These are phyloP conservation scores for Drosophila neonasuta DNA, from an alignment of 2,888 invertebrate species.

Conservation along the genomic window DNA sequence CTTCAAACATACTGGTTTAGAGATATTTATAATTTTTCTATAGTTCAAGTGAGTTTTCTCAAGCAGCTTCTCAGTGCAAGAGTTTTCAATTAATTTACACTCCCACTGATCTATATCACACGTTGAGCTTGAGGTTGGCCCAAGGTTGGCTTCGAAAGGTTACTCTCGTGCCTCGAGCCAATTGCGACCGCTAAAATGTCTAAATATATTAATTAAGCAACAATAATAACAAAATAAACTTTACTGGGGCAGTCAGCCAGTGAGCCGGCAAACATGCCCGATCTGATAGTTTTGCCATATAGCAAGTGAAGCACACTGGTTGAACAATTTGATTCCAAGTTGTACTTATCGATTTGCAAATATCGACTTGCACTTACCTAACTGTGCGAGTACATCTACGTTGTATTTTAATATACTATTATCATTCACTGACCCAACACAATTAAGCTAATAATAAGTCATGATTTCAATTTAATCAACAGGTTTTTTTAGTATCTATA, in stretches of 20 bases:
- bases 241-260: constrained; percentile 30
- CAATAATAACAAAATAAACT: constrained; percentile 54
- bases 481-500: constrained; percentile 1
- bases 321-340: constrained; percentile 13
- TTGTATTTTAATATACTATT: constrained; percentile 8
- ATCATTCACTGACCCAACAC: constrained; percentile 37
- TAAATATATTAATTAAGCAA: constrained; percentile 72
- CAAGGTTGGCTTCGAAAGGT: constrained; percentile 70
- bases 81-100: constrained; percentile 69
- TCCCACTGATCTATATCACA: constrained; percentile 67
- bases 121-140: constrained; percentile 18
- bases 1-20: too few species aligned
- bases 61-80: constrained; percentile 24
- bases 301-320: constrained; percentile 53
- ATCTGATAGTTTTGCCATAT: constrained; percentile 5
- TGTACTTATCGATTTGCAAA: constrained; percentile 16
- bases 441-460: constrained; percentile 18
- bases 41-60: constrained; percentile 4
- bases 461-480: constrained; percentile 6
- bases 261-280: constrained; percentile 8
- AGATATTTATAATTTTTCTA: constrained; percentile 2
- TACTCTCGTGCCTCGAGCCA: constrained; percentile 51
- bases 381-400: not conserved
- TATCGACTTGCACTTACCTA: constrained; percentile 11
- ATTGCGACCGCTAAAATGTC: constrained; percentile 65